Percentiles rank a stretch among this genome's conserved stretches.
Conservation (phyloP, 2,797 vertebrate genomes). For the Coreius guichenoti region DNA sequence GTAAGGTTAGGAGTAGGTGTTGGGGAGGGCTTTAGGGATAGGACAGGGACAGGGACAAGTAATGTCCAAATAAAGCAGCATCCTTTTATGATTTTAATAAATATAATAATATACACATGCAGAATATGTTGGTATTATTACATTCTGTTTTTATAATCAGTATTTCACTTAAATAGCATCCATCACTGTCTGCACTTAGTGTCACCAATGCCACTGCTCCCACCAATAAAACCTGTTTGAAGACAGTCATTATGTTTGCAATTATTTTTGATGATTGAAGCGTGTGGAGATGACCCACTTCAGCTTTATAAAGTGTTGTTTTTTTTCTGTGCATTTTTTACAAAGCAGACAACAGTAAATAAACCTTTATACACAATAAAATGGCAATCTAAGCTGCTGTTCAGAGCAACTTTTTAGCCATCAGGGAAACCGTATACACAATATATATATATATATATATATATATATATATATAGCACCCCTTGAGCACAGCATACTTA, state of each 20-base stretch:
- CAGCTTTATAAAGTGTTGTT: neutral
- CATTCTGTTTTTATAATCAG: neutral
- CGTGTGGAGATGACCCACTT: neutral
- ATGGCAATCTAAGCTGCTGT: slow-evolving; percentile 1
- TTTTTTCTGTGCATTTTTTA: neutral
- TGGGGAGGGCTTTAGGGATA: neutral
- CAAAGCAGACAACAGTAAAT: slow-evolving; percentile 2
- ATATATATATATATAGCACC: neutral
- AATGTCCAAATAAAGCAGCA: neutral
- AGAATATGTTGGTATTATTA: neutral
- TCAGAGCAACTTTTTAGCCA: neutral
- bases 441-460: neutral
- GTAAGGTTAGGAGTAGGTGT: neutral
- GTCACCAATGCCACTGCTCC: neutral
- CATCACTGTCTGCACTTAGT: neutral
- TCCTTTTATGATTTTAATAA: neutral
- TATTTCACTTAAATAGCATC: neutral
- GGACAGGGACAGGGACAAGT: neutral
- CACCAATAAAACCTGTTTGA: neutral
- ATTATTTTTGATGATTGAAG: neutral
- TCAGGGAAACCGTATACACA: slow-evolving; percentile 2
- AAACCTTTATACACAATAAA: slow-evolving; percentile 14
- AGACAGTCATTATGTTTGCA: neutral
- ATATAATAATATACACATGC: neutral
- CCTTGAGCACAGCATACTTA: slow-evolving; percentile 48